Percentiles rank a stretch among this genome's conserved stretches.
These are phyloP conservation scores for Epistrophe eligans DNA, from an alignment of 2,888 invertebrate genomes.

Conservation along the genomic window DNA sequence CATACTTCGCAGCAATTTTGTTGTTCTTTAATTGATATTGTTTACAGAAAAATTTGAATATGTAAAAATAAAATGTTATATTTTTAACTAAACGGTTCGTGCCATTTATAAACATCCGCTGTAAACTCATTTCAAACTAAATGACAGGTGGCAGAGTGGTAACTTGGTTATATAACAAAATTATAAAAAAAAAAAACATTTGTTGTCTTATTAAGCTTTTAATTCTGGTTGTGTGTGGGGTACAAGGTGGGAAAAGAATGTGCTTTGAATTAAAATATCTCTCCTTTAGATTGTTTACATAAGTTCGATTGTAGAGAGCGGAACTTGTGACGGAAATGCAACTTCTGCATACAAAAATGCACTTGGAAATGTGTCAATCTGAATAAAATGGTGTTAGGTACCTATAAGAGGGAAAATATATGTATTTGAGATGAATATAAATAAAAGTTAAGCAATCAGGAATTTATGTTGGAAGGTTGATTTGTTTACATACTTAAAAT, in stretches of 20 bases:
- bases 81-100: neutral
- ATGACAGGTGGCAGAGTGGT: constrained; percentile 5
- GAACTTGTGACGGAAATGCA: constrained; percentile 43
- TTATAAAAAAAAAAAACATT: neutral
- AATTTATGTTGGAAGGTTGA: neutral
- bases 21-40: neutral
- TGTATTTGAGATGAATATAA: too few relatives aligned
- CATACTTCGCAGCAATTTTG: neutral
- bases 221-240: constrained; percentile 28
- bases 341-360: neutral
- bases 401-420: too few relatives aligned
- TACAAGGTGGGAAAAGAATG: constrained; percentile 31
- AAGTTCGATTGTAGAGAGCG: constrained; percentile 6
- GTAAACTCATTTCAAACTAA: neutral
- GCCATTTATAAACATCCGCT: constrained; percentile 3
- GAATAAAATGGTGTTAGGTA: neutral
- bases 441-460: too few relatives aligned
- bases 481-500: neutral
- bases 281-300: neutral
- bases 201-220: constrained; percentile 29
- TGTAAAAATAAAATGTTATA: neutral
- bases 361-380: constrained; percentile 4
- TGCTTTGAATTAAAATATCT: constrained; percentile 38
- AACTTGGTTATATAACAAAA: neutral
- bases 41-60: neutral